Percentiles rank a stretch among this genome's conserved stretches.
These are phyloP conservation scores for Tiliacea aurago DNA, from an alignment of 2,888 invertebrate genomes.

Conservation along the genomic window DNA sequence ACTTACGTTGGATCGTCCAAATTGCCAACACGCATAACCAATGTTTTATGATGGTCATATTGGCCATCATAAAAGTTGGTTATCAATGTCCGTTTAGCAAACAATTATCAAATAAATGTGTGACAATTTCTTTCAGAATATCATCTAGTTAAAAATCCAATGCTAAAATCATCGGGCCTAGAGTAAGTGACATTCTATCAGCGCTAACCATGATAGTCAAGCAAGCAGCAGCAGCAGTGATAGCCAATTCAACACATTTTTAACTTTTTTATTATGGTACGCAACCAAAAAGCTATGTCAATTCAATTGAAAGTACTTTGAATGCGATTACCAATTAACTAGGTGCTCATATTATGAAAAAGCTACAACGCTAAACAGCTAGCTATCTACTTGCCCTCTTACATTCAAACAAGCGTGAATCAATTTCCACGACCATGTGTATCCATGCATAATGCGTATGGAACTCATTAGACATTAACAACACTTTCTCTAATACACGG, in stretches of 20 bases:
- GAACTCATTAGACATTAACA: constrained; percentile 45
- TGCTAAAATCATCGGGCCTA: too few relatives aligned
- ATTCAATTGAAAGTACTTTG: neutral
- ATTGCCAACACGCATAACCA: neutral
- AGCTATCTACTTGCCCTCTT: constrained; percentile 41
- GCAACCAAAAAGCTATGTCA: neutral
- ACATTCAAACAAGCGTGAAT: constrained; percentile 32
- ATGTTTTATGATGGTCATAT: neutral
- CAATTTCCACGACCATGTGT: constrained; percentile 49
- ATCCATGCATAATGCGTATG: constrained; percentile 52
- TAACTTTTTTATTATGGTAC: too few relatives aligned
- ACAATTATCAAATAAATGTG: too few relatives aligned
- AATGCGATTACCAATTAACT: neutral
- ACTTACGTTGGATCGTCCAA: neutral
- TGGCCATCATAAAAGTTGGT: neutral
- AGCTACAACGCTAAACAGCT: neutral
- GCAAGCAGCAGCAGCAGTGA: too few relatives aligned
- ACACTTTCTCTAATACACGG: constrained; percentile 54
- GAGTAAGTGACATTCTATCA: neutral
- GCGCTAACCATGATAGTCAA: neutral
- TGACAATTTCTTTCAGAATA: too few relatives aligned
- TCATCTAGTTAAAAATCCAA: too few relatives aligned
- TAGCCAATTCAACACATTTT: too few relatives aligned
- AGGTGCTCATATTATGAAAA: neutral
- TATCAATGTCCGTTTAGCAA: too few relatives aligned